A percentile compares a stretch with the other conserved stretches of the same genome.
Conservation (phyloP, 2,113 vertebrate genomes). For the Marmota flaviventris region DNA sequence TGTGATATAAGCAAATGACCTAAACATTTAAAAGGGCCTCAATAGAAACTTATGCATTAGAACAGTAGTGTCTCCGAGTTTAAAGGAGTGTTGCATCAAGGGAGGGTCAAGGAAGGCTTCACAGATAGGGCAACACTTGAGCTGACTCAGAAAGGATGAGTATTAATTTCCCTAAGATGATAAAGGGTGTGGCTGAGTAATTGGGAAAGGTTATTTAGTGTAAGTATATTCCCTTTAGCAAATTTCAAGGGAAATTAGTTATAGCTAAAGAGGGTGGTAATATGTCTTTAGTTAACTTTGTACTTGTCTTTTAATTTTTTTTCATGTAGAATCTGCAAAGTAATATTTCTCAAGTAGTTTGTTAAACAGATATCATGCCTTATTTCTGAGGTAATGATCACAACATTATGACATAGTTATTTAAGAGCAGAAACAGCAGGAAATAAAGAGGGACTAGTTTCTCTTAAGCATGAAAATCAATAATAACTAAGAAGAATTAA, state of each 20-base stretch:
- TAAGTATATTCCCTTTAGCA: background rate
- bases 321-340: background rate
- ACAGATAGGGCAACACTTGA: background rate
- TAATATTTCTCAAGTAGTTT: background rate
- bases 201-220: background rate
- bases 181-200: background rate
- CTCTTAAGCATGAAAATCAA: background rate
- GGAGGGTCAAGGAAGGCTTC: background rate
- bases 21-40: background rate
- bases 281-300: background rate
- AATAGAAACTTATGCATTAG: background rate
- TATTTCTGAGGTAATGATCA: background rate
- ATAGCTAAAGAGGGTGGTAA: background rate
- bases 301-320: background rate
- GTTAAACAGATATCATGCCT: slow-evolving; percentile 40
- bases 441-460: background rate
- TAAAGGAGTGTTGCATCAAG: too few species aligned
- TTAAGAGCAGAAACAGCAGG: background rate
- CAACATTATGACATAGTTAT: background rate
- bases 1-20: background rate
- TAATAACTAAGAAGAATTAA: slow-evolving; percentile 7
- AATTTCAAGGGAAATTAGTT: slow-evolving; percentile 7
- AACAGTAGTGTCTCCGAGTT: too few species aligned
- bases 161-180: background rate
- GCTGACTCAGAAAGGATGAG: too few species aligned